A percentile compares a stretch with the other conserved stretches of the same genome.
phyloP scores from a whole-genome alignment of 2,113 vertebrate species.

The Cochlearius cochlearius region DNA sequence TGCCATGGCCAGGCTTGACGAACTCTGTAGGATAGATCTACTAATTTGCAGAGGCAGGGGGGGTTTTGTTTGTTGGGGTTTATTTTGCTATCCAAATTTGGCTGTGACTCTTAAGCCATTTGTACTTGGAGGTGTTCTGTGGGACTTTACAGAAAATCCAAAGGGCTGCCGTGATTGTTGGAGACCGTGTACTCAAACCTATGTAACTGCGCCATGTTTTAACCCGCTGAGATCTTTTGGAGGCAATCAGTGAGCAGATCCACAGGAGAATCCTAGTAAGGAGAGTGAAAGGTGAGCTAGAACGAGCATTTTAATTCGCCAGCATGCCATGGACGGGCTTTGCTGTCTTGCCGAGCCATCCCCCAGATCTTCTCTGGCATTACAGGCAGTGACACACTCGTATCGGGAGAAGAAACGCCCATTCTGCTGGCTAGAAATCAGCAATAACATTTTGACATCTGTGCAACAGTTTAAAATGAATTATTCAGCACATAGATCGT shows the following conservation, averaged over 20 bases:
- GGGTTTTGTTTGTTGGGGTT: background rate
- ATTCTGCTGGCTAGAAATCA: slow-evolving; percentile 55
- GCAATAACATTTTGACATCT: slow-evolving; percentile 65
- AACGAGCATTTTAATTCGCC: background rate
- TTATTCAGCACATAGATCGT: slow-evolving; percentile 59
- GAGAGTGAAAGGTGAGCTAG: background rate
- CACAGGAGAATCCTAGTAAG: background rate
- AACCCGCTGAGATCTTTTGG: background rate
- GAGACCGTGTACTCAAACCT: background rate
- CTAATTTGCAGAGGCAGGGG: background rate
- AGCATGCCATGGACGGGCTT: background rate
- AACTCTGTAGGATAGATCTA: background rate
- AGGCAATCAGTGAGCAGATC: background rate
- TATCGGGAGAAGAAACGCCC: slow-evolving; percentile 16
- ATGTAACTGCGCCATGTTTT: background rate
- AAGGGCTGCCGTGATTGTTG: background rate
- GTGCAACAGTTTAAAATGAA: slow-evolving; percentile 69
- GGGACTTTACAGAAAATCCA: background rate
- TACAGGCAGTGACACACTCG: background rate
- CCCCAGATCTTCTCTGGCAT: background rate
- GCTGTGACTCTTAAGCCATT: background rate
- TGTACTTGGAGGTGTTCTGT: background rate
- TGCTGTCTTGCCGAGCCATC: background rate
- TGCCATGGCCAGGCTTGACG: background rate
- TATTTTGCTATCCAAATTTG: background rate